Evolutionary conservation across 2,888 invertebrate species (phyloP).

Genomic region (Leistus spinibarbis): DNA sequence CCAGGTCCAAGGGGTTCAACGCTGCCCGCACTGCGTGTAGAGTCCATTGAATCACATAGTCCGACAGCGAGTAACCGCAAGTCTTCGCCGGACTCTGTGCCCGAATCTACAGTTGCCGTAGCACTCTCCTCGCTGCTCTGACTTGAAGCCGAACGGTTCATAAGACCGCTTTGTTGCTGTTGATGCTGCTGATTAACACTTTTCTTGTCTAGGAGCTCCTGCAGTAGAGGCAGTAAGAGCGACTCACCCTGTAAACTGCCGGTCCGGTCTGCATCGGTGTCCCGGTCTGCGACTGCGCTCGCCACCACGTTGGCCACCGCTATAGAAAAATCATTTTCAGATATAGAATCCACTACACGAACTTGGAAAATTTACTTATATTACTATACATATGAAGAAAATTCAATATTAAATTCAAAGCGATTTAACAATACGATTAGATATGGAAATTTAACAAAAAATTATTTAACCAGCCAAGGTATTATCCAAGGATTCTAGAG

Average conservation of each 20-base stretch:
- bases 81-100: slow-evolving; percentile 74
- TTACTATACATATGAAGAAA: no score
- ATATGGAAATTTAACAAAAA: no score
- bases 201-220: slow-evolving; percentile 64
- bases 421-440: no score
- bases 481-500: no score
- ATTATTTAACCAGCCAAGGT: no score
- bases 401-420: no score
- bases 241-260: slow-evolving; percentile 72
- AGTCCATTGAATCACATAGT: slow-evolving; percentile 55
- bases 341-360: no score
- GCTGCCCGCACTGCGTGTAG: slow-evolving; percentile 43
- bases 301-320: slow-evolving; percentile 62
- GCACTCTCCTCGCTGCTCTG: slow-evolving; percentile 53
- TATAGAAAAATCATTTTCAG: slow-evolving; percentile 49
- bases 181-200: slow-evolving; percentile 10
- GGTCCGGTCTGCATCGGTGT: slow-evolving; percentile 48
- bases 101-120: slow-evolving; percentile 63
- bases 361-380: no score
- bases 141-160: slow-evolving; percentile 43
- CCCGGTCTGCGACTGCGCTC: slow-evolving; percentile 51
- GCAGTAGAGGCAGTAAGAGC: slow-evolving; percentile 71
- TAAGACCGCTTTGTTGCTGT: slow-evolving; percentile 41
- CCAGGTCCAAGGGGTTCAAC: slow-evolving; percentile 58
- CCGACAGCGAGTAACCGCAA: slow-evolving; percentile 59